Percentiles rank a stretch among this genome's conserved stretches.
These are phyloP conservation scores for Lamproptera curius DNA, from an alignment of 2,888 invertebrate genomes.

Conservation along the genomic window DNA sequence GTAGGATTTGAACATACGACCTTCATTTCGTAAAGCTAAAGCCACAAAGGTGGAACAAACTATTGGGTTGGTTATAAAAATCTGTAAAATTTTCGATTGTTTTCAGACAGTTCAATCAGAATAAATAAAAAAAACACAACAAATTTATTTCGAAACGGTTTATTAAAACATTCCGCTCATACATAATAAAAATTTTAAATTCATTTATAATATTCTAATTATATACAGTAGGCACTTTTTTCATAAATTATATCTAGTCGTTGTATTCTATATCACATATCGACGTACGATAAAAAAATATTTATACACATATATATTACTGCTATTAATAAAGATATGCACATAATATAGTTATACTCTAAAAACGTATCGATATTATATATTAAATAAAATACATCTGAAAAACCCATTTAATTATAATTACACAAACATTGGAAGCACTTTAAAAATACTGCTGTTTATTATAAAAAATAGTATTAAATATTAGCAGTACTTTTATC, in stretches of 20 bases:
- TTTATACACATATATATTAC: conserved; percentile 27
- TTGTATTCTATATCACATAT: conserved; percentile 74
- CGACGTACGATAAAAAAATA: conserved; percentile 38
- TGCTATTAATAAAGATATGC: conserved; percentile 18
- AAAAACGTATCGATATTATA: neutral
- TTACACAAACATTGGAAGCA: conserved; percentile 39
- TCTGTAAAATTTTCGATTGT: no score
- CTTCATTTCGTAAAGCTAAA: no score
- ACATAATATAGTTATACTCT: conserved; percentile 9
- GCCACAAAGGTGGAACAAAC: no score
- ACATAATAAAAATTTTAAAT: conserved; percentile 40
- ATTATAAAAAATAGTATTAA: no score
- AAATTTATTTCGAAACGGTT: conserved; percentile 42
- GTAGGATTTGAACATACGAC: no score
- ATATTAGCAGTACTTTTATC: no score
- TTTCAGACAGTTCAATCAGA: no score
- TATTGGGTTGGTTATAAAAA: no score
- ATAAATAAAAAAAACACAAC: conserved; percentile 23
- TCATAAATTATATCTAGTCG: conserved; percentile 43
- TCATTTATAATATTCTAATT: conserved; percentile 32
- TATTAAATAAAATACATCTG: neutral
- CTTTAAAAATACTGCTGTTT: conserved; percentile 26
- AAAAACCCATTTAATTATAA: conserved; percentile 7
- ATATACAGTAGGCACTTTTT: conserved; percentile 63
- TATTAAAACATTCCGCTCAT: conserved; percentile 56